Base-by-base conservation (phyloP, 2,113 vertebrate genomes). In the Myrmecophaga tridactyla region DNA sequence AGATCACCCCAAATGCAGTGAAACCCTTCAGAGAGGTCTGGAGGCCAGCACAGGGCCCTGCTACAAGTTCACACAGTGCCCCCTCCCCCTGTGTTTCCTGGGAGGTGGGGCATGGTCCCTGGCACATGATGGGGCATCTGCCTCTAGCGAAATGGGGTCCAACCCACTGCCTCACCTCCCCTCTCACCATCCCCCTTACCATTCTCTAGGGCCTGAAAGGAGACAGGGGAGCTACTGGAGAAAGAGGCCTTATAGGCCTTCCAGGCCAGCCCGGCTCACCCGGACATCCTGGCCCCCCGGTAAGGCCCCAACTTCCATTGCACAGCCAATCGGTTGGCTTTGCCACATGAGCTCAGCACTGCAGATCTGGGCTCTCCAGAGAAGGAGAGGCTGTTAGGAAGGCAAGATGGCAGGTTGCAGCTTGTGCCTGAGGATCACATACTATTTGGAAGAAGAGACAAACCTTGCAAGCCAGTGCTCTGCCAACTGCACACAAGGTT, bases 201-300 rank as follows among this genome's bases (percentile, higher is more conserved):
- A 1, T 84, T 46, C 11, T 14, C 1, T 83, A 99, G 99, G 99
- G 99, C 53, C 94, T 98, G 90, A 99, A 99, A 97, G 99, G 99
- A 34, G 99, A 99, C 53, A 98, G 99, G 23, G 99, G 99, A 73
- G 94, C 99, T 0, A 23, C 23, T 0, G 99, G 99, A 58, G 99
- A 99, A 87, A 98, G 99, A 94, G 99, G 99, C 23, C 97, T 99
- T 51, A 97, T 98, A 25, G 99, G 99, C 53, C 98, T 99, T 96
- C 98, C 96, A 4, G 99, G 99, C 14, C 93, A 98, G 21, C 99
- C 99, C 0, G 99, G 99, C 56, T 92, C 98, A 17, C 99, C 99
- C 0, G 99, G 99, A 81, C 99, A 99, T 97, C 99, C 99, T 1
- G 99, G 99, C 20, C 97, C 97, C 0, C 97, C 99, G 93, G 99